These are phyloP conservation scores for Guaruba guarouba DNA, from an alignment of 2,113 vertebrate species.

Conservation along the genomic window DNA sequence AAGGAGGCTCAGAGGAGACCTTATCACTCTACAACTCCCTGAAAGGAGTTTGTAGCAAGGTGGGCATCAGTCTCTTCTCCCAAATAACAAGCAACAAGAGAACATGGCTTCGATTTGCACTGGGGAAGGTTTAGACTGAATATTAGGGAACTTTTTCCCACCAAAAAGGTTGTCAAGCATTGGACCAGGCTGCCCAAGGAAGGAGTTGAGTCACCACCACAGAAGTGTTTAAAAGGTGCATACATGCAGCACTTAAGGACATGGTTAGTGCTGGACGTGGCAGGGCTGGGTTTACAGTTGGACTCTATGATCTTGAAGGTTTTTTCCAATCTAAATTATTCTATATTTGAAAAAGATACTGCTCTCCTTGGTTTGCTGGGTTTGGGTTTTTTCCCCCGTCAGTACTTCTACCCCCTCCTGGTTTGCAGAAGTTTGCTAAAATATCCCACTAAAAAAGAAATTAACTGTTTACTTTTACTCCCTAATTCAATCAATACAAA, in stretches of 20 bases:
- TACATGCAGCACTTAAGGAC: not conserved
- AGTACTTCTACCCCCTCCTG: not conserved
- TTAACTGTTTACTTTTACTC: not conserved
- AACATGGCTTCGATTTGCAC: not conserved
- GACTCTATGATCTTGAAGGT: not conserved
- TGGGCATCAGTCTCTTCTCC: rapidly evolving
- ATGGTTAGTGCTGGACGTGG: not conserved
- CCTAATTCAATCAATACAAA: not conserved
- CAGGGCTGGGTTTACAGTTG: not conserved
- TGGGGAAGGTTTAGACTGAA: not conserved
- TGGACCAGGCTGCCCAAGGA: not conserved
- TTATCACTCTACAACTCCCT: not conserved
- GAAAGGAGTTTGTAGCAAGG: not conserved
- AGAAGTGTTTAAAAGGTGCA: not conserved
- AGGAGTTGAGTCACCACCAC: not conserved
- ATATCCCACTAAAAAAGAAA: not conserved
- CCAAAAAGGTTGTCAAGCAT: not conserved
- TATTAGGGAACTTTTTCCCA: not conserved
- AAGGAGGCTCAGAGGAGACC: not conserved
- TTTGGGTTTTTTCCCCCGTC: not conserved
- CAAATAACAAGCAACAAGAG: not conserved
- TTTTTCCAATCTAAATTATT: not conserved
- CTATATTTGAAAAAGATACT: not conserved
- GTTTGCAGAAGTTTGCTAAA: not conserved
- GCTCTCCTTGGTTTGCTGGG: rapidly evolving